Conservation (phyloP, 1,140 invertebrate species). For the Apis dorsata region DNA sequence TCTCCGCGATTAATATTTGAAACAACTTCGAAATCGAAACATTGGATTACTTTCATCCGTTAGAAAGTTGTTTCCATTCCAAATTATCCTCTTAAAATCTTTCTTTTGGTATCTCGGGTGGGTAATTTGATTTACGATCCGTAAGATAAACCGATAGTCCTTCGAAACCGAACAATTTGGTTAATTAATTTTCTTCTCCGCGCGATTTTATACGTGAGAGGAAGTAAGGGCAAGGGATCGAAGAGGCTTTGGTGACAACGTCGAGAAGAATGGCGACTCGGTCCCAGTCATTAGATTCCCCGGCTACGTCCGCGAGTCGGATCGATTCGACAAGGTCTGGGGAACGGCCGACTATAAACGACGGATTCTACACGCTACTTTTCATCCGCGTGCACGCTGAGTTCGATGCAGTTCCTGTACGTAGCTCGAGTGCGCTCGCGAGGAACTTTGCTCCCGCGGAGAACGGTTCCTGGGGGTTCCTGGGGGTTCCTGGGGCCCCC, state of each 20-base stretch:
- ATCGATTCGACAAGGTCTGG: constrained; percentile 26
- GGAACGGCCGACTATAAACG: constrained; percentile 16
- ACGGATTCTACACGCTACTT: constrained; percentile 23
- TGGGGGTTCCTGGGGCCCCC: not conserved
- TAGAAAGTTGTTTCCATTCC: no score
- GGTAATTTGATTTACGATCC: no score
- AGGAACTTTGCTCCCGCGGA: not conserved
- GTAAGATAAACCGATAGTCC: no score
- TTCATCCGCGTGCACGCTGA: not conserved
- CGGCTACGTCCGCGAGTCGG: not conserved
- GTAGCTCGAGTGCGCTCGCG: not conserved
- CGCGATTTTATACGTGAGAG: no score
- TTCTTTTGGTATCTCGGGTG: no score
- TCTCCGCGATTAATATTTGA: no score
- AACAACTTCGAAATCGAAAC: no score
- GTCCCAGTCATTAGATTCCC: constrained; percentile 5
- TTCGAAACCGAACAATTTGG: no score
- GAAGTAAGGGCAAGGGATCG: not conserved
- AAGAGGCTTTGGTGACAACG: not conserved
- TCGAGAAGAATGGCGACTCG: not conserved
- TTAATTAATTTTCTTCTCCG: not conserved
- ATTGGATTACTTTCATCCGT: no score
- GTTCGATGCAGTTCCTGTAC: not conserved
- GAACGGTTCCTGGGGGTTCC: not conserved
- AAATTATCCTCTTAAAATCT: no score